Base-by-base conservation (phyloP, 2,888 invertebrate genomes). In the Zhengitettix transpicula region DNA sequence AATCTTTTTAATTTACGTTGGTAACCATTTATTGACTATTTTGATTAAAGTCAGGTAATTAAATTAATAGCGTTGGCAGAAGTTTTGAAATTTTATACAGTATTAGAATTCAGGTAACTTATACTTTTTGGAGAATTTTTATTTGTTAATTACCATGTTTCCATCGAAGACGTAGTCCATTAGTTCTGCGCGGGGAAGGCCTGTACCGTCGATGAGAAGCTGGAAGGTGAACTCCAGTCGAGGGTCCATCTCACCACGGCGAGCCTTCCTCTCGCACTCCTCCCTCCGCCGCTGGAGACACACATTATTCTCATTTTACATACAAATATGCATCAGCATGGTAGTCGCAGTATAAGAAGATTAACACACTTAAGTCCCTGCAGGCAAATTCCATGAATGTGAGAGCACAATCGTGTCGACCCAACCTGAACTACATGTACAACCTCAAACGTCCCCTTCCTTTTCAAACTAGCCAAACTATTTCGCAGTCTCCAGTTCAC, bases 111-210 rank as follows among this genome's bases (percentile, higher is more conserved):
- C 44, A 42, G 10, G 44, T 42, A 42, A 11, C 12, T 42, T 42
- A 8, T 8, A 8, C 12, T 14, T 5, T 47, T 14, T 47, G 12
- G 2, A 8, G 12, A 7, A 47, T 73, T 42, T 11, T 12, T 8
- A 8, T 47, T 47, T 12, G 12, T 2, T 14, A n/a, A 1, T 2
- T 47, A 86, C 87, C 89, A 91, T 90, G 69, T 91, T 88, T 64
- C 89, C 89, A 72, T 90, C 90, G 74, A 91, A 90, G 54, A 91
- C 89, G 70, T 89, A 86, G 72, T 91, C 90, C 89, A 92, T 91
- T 64, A 92, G 85, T 68, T 90, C 87, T 72, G 89, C 86, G 42
- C 91, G 75, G 0, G 87, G 83, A 57, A 92, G 74, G 15, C 85
- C 85, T 0, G 90, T 90, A 58, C 86, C 88, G 68, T 91, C 90